These are phyloP conservation scores for Falco berigora DNA, from an alignment of 2,797 vertebrate species.

Conservation along the genomic window DNA sequence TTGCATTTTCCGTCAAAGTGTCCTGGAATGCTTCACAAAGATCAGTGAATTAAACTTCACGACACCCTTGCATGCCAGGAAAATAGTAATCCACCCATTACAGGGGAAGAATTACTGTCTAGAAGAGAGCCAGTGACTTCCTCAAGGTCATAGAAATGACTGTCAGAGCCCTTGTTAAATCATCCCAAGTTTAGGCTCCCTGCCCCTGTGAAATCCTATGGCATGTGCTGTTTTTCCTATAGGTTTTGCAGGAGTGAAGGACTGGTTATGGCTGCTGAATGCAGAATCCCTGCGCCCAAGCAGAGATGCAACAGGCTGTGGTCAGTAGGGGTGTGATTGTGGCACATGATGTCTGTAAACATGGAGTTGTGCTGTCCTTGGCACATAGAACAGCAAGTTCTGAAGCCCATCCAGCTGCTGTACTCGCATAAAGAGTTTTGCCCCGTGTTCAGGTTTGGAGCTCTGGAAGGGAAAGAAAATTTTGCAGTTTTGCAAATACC, in stretches of 20 bases:
- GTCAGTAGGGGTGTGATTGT: not conserved
- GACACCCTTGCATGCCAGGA: not conserved
- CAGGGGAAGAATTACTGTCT: not conserved
- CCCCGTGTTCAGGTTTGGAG: rapidly evolving
- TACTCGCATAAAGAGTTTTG: not conserved
- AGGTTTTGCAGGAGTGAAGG: not conserved
- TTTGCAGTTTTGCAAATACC: not conserved
- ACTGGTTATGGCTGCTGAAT: not conserved
- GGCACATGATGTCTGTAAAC: rapidly evolving
- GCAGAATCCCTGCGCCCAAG: not conserved
- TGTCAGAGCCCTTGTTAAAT: not conserved
- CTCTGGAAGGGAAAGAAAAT: not conserved
- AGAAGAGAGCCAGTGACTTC: not conserved
- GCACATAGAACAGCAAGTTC: not conserved
- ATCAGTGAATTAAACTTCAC: not conserved
- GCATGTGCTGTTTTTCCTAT: rapidly evolving
- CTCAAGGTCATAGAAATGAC: not conserved
- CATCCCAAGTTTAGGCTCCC: not conserved
- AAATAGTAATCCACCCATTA: not conserved
- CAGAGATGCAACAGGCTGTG: not conserved
- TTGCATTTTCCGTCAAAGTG: constrained; percentile 1
- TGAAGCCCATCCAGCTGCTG: not conserved
- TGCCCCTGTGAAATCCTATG: not conserved
- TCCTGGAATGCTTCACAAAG: not conserved
- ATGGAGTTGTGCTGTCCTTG: not conserved